Evolutionary conservation across 2,797 vertebrate species (phyloP).

Genomic region (Poecilia gillii): DNA sequence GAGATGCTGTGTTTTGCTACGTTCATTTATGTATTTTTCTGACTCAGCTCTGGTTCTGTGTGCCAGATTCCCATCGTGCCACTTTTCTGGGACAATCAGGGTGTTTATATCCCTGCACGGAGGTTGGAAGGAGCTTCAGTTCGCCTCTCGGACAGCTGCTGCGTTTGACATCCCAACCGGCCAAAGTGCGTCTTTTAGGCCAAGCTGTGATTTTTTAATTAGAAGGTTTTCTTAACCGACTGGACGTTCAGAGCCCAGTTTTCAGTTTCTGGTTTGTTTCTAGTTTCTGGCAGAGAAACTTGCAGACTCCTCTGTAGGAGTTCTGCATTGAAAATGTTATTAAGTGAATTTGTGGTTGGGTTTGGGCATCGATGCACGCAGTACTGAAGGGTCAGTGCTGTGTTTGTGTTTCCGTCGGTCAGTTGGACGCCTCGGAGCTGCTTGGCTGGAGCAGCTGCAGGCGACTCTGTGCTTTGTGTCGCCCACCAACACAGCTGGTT

Average conservation of each 20-base stretch:
- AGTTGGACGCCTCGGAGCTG: background rate
- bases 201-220: background rate
- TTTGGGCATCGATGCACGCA: background rate
- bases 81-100: constrained; percentile 1
- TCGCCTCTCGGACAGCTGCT: background rate
- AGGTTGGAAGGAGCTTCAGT: background rate
- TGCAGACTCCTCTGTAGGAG: background rate
- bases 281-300: background rate
- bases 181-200: background rate
- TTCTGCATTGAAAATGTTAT: background rate
- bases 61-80: constrained; percentile 2
- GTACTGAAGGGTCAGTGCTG: background rate
- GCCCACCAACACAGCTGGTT: background rate
- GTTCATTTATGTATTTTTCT: background rate
- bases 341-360: background rate
- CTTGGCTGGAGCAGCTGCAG: background rate
- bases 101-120: background rate
- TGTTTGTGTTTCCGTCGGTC: background rate
- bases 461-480: background rate
- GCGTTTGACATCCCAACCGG: background rate
- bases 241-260: background rate
- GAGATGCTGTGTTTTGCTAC: background rate
- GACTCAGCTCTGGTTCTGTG: background rate
- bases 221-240: background rate
- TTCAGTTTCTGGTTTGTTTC: background rate